These are phyloP conservation scores for Meteorus sp. DNA, from an alignment of 1,140 invertebrate species.

Conservation along the genomic window DNA sequence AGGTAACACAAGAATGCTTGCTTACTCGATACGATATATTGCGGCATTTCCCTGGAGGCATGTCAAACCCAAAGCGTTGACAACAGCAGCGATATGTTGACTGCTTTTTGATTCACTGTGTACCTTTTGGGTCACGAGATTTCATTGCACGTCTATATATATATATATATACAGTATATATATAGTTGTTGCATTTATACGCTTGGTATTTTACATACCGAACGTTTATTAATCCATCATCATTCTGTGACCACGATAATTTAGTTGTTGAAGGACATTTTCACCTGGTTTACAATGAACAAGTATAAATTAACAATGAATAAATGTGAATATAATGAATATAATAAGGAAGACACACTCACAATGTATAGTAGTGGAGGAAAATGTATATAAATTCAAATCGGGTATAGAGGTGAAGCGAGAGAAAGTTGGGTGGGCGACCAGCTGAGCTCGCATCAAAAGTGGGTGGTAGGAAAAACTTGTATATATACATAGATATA, in stretches of 20 bases:
- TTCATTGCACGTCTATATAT: constrained; percentile 10
- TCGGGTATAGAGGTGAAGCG: background rate
- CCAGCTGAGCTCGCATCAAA: constrained; percentile 5
- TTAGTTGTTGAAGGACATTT: no score
- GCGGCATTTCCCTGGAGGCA: background rate
- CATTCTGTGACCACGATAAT: no score
- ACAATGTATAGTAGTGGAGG: no score
- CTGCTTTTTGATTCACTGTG: constrained; percentile 24
- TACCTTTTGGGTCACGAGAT: constrained; percentile 29
- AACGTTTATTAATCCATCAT: no score
- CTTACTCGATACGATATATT: background rate
- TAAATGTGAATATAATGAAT: no score
- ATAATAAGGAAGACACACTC: no score
- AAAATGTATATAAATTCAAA: background rate
- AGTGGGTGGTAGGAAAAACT: background rate
- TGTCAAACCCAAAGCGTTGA: no score
- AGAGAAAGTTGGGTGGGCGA: constrained; percentile 16
- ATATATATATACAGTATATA: no score
- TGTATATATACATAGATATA: background rate
- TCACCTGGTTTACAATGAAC: no score
- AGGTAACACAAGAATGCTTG: background rate
- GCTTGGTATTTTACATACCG: no score
- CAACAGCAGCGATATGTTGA: background rate
- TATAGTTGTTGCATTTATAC: no score
- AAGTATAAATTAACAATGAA: no score